A percentile compares a stretch with the other conserved stretches of the same genome.
phyloP scores from a whole-genome alignment of 2,888 invertebrate genomes.

The Linnaemya vulpina region DNA sequence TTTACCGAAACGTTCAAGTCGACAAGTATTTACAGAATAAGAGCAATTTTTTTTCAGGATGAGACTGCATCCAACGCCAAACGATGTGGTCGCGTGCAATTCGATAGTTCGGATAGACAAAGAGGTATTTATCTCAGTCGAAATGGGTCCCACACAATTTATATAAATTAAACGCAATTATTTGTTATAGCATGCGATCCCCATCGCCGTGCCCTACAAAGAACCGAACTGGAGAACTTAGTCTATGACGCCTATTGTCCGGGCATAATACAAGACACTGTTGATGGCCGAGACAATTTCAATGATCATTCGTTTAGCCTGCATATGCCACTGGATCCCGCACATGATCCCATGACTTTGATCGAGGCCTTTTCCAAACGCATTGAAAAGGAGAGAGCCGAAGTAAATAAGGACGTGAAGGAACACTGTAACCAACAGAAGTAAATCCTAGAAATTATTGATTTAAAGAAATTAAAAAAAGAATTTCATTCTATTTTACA shows the following conservation, averaged over 20 bases:
- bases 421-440: not conserved
- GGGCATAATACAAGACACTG: constrained; percentile 76
- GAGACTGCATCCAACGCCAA: constrained; percentile 15
- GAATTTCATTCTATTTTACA: not conserved
- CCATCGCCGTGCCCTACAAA: constrained; percentile 22
- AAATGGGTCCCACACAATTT: no score
- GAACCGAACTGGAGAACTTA: constrained; percentile 69
- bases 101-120: constrained; percentile 17
- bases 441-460: constrained; percentile 8
- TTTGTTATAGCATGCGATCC: constrained; percentile 17
- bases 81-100: constrained; percentile 47
- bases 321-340: constrained; percentile 47
- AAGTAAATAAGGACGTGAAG: constrained; percentile 7
- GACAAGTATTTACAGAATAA: no score
- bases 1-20: no score
- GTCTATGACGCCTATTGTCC: constrained; percentile 75
- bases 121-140: not conserved
- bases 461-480: not conserved
- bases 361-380: constrained; percentile 77
- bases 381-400: constrained; percentile 75
- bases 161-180: not conserved
- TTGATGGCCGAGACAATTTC: constrained; percentile 75
- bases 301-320: constrained; percentile 74
- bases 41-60: not conserved
- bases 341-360: constrained; percentile 76